Evolutionary conservation across 2,113 vertebrate species (phyloP).

Genomic region (Xiphias gladius): DNA sequence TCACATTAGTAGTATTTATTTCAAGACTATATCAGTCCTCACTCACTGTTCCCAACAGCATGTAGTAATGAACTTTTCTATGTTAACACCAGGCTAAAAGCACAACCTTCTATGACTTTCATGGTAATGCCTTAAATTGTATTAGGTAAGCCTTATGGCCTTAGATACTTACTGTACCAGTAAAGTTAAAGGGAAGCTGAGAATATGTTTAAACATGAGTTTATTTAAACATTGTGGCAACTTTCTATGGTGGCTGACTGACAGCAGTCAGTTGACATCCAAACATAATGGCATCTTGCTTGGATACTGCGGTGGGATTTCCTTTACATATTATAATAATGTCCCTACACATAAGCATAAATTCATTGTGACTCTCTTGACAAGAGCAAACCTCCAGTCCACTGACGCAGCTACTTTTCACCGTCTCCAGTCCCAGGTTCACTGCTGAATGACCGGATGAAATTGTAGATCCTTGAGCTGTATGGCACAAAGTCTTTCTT

Average conservation of each 20-base stretch:
- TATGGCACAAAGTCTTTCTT: slow-evolving; percentile 80
- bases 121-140: background rate
- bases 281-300: background rate
- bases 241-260: background rate
- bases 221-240: slow-evolving; percentile 7
- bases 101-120: background rate
- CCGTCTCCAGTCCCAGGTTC: slow-evolving; percentile 26
- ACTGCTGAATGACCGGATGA: slow-evolving; percentile 53
- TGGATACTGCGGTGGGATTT: background rate
- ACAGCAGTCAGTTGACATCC: background rate
- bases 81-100: background rate
- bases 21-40: too few relatives aligned
- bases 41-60: too few relatives aligned
- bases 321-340: background rate
- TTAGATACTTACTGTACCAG: background rate
- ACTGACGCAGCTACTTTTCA: slow-evolving; percentile 35
- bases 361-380: background rate
- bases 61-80: too few relatives aligned
- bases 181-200: background rate
- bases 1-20: too few relatives aligned
- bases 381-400: background rate
- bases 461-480: slow-evolving; percentile 65
- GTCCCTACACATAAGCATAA: slow-evolving; percentile 7
- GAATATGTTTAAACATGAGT: background rate
- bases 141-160: background rate